A percentile compares a stretch with the other conserved stretches of the same genome.
Conservation (phyloP, 2,113 vertebrate species). For the Eulemur macaco region DNA sequence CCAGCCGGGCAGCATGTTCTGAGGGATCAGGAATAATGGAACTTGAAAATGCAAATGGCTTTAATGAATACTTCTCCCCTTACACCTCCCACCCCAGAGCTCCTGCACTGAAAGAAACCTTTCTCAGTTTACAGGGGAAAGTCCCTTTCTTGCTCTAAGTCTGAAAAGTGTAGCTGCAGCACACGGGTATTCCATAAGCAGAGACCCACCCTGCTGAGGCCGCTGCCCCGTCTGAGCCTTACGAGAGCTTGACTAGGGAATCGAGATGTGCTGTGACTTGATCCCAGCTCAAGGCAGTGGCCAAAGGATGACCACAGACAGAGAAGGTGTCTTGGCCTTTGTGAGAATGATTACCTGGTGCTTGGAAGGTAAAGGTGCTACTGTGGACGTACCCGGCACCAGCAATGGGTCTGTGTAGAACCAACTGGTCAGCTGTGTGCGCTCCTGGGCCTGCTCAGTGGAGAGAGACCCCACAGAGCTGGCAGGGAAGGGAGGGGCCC, state of each 20-base stretch:
- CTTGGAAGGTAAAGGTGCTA: not conserved
- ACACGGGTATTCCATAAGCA: not conserved
- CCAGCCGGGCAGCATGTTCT: slow-evolving; percentile 72
- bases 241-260: not conserved
- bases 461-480: not conserved
- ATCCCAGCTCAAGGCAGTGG: not conserved
- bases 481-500: not conserved
- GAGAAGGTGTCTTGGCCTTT: not conserved
- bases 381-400: not conserved
- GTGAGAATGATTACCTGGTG: not conserved
- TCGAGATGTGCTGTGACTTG: not conserved
- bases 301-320: not conserved
- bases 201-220: not conserved
- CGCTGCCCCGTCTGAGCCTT: not conserved
- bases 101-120: not conserved
- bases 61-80: slow-evolving; percentile 52
- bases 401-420: not conserved
- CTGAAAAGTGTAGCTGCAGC: not conserved
- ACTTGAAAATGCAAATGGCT: slow-evolving; percentile 73
- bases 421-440: not conserved
- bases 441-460: not conserved
- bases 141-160: not conserved
- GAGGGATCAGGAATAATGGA: slow-evolving; percentile 65
- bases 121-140: not conserved
- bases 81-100: not conserved